phyloP scores from a whole-genome alignment of 64 coral and sea anemone genomes.

The Porites australiensis region DNA sequence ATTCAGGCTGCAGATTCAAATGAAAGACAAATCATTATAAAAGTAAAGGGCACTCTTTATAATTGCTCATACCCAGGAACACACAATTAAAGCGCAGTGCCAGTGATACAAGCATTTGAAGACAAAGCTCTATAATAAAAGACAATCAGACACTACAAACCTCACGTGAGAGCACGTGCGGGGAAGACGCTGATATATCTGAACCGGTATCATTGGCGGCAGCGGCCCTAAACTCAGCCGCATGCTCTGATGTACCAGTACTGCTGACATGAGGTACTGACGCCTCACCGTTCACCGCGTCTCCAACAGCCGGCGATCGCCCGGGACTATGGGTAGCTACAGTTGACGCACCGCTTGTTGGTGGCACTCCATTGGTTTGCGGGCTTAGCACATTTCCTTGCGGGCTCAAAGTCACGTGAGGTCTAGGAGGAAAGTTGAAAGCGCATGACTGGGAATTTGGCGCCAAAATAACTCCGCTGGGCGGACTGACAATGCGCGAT shows the following conservation, averaged over 20 bases:
- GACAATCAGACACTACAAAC: neutral
- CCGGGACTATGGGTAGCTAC: conserved; percentile 56
- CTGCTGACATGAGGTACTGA: conserved; percentile 95
- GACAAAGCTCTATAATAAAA: neutral
- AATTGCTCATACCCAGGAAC: too few species aligned
- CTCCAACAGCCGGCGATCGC: conserved; percentile 48
- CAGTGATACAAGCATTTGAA: neutral
- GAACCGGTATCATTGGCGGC: conserved; percentile 79
- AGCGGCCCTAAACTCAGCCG: conserved; percentile 60
- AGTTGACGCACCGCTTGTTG: conserved; percentile 1
- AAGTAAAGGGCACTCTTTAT: too few species aligned
- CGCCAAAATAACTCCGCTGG: conserved; percentile 14
- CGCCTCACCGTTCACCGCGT: conserved; percentile 65
- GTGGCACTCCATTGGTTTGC: conserved; percentile 69
- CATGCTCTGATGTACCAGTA: conserved; percentile 86
- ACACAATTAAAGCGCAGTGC: too few species aligned
- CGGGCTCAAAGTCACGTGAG: conserved; percentile 19
- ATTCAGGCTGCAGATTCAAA: conserved; percentile 37
- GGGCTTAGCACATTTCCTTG: conserved; percentile 25
- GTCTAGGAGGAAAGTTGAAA: conserved; percentile 32
- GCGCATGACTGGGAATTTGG: conserved; percentile 38
- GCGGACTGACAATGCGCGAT: conserved; percentile 33
- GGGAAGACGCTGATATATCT: conserved; percentile 82
- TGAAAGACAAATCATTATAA: neutral
- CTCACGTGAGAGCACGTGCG: conserved; percentile 54